A percentile compares a stretch with the other conserved stretches of the same genome.
phyloP scores from a whole-genome alignment of 2,797 vertebrate species.

The Lacerta bilineata region DNA sequence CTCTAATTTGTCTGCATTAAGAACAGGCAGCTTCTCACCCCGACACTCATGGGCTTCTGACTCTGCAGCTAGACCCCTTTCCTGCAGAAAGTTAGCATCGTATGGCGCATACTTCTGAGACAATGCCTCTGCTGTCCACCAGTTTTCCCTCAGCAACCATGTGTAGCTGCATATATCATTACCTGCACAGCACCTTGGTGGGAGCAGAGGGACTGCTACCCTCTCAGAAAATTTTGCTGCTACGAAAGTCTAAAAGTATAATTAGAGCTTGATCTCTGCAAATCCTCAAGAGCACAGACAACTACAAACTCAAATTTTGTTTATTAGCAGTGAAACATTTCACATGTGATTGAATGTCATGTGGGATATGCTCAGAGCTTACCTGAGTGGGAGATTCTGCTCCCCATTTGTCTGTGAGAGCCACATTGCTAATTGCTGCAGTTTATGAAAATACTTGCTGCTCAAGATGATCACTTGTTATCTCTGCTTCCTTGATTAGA shows the following conservation, averaged over 20 bases:
- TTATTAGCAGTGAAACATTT: background rate
- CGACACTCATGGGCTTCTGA: background rate
- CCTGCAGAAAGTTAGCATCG: background rate
- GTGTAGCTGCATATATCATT: background rate
- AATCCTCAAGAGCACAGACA: background rate
- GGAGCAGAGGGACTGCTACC: too few relatives aligned
- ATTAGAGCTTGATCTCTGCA: background rate
- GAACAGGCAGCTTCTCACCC: background rate
- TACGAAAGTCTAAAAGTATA: background rate
- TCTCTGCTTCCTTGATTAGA: slow-evolving; percentile 63
- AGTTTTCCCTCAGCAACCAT: background rate
- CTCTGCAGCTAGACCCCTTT: too few relatives aligned
- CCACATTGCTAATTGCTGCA: slow-evolving; percentile 37
- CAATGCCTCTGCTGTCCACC: background rate
- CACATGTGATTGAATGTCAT: background rate
- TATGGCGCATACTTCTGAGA: background rate
- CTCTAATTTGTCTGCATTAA: background rate
- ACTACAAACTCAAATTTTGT: background rate
- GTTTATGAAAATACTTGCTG: slow-evolving; percentile 58
- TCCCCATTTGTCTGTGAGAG: slow-evolving; percentile 32
- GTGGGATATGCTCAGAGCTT: background rate
- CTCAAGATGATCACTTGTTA: slow-evolving; percentile 52
- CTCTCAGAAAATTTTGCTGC: background rate
- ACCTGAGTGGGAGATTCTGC: background rate
- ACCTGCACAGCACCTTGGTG: background rate